Conservation (phyloP, 2,113 vertebrate species). For the Halcyon malimbica region DNA sequence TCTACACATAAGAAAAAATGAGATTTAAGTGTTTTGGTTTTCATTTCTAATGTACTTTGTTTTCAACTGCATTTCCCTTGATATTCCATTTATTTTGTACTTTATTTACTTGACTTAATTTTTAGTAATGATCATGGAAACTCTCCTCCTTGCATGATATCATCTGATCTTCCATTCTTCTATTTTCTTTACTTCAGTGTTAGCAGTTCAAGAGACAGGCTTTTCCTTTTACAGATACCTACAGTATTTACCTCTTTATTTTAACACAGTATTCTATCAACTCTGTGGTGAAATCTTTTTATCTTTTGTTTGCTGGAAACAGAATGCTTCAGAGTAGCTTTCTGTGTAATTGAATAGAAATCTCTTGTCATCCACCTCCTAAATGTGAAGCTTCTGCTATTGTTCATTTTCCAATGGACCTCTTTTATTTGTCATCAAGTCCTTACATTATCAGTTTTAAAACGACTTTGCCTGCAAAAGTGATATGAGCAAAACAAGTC, state of each 20-base stretch:
- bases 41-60: not conserved
- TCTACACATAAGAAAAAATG: not conserved
- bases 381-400: not conserved
- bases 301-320: constrained; percentile 6
- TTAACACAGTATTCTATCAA: not conserved
- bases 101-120: not conserved
- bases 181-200: not conserved
- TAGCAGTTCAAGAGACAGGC: not conserved
- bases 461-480: not conserved
- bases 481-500: not conserved
- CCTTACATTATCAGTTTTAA: not conserved
- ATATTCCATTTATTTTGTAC: not conserved
- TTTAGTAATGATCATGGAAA: not conserved
- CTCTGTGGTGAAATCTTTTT: not conserved
- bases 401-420: not conserved
- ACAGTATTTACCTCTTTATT: not conserved
- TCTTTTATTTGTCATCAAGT: not conserved
- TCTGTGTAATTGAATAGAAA: not conserved
- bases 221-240: not conserved
- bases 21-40: not conserved
- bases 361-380: not conserved
- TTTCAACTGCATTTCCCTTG: not conserved
- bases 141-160: not conserved
- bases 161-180: not conserved
- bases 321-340: not conserved